phyloP scores from a whole-genome alignment of 2,797 vertebrate genomes.

The Acestrorhynchus altus region DNA sequence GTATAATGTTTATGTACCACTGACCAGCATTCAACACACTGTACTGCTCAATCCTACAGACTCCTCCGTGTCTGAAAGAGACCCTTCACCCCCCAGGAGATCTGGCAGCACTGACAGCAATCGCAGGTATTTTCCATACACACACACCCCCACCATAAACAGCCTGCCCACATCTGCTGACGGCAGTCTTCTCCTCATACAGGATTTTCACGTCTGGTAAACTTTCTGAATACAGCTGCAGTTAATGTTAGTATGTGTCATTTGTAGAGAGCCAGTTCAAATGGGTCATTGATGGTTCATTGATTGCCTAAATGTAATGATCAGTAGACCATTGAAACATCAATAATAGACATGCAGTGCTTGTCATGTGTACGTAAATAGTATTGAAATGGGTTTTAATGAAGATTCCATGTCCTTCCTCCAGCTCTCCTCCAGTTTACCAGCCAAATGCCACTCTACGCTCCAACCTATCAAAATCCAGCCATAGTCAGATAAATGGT shows the following conservation, averaged over 20 bases:
- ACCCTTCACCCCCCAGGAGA: slow-evolving; percentile 66
- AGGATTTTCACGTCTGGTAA: not conserved
- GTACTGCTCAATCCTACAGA: slow-evolving; percentile 61
- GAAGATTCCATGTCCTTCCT: slow-evolving; percentile 10
- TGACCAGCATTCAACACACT: not conserved
- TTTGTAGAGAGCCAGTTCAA: too few species aligned
- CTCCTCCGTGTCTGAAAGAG: slow-evolving; percentile 68
- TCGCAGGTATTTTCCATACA: slow-evolving; percentile 63
- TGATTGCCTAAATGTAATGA: too few species aligned
- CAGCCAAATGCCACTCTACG: slow-evolving; percentile 54
- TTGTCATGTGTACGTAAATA: not conserved
- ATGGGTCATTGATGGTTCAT: too few species aligned
- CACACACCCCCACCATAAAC: not conserved
- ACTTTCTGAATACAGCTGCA: not conserved
- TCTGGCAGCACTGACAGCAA: slow-evolving; percentile 69
- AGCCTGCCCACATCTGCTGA: not conserved
- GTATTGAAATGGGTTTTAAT: not conserved
- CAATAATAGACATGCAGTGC: not conserved
- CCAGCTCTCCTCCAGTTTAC: slow-evolving; percentile 61
- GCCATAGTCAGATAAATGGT: slow-evolving; percentile 66
- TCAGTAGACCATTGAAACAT: too few species aligned
- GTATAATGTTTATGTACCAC: not conserved
- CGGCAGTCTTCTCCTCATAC: too few species aligned
- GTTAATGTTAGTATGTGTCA: too few species aligned
- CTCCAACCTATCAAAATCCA: slow-evolving; percentile 58